Percentiles rank a stretch among this genome's conserved stretches.
Evolutionary conservation across 2,797 vertebrate genomes (phyloP).

Genomic region (Columba guinea): DNA sequence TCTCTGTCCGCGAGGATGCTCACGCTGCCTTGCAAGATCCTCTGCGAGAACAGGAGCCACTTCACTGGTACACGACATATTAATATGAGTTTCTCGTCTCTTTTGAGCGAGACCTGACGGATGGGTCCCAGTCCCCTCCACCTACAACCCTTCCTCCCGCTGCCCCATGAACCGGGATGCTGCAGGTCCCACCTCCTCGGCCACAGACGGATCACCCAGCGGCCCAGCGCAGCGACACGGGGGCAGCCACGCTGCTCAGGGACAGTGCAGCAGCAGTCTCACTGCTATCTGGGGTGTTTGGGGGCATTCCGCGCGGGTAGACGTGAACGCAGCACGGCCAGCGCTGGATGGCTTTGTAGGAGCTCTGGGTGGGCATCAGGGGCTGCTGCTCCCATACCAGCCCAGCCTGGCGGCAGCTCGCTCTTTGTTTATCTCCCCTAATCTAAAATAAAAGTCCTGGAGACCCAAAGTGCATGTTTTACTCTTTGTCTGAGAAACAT

Average conservation of each 20-base stretch:
- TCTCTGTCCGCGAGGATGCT: background rate
- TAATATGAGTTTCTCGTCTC: background rate
- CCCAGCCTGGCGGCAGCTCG: background rate
- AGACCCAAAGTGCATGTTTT: conserved; percentile 36
- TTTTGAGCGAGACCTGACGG: background rate
- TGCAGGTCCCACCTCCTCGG: background rate
- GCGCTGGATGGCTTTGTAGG: background rate
- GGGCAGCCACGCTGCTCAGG: background rate
- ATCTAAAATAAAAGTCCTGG: conserved; percentile 41
- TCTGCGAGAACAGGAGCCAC: background rate
- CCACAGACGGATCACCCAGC: background rate
- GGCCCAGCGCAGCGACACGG: background rate
- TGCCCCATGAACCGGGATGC: background rate
- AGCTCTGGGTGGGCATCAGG: background rate
- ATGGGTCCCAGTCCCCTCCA: background rate
- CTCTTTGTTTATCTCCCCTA: conserved; percentile 18
- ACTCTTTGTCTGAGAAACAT: conserved; percentile 33
- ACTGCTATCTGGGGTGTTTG: rapidly evolving
- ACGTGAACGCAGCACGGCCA: background rate
- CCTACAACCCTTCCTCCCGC: background rate
- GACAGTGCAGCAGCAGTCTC: background rate
- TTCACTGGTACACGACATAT: background rate
- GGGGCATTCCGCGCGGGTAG: background rate
- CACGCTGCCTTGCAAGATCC: background rate
- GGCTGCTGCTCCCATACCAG: background rate